These are phyloP conservation scores for Mylabris sibirica DNA, from an alignment of 2,888 invertebrate species.

Conservation along the genomic window DNA sequence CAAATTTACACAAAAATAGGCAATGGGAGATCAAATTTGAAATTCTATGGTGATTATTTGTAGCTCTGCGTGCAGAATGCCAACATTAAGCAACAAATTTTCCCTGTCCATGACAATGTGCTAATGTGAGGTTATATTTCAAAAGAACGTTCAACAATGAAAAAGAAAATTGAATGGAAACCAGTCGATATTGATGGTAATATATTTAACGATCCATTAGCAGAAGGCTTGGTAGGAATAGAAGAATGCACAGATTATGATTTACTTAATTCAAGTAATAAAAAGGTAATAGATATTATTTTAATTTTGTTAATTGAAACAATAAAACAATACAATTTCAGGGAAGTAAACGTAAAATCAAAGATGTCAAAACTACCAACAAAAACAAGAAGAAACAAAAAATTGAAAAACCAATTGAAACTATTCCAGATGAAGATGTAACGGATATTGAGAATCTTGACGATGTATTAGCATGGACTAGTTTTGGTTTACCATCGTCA, in stretches of 20 bases:
- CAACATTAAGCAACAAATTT: background rate
- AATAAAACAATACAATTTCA: slow-evolving; percentile 14
- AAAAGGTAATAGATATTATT: slow-evolving; percentile 3
- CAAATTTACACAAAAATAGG: no score
- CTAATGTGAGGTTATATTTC: background rate
- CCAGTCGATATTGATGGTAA: slow-evolving; percentile 71
- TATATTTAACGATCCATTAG: slow-evolving; percentile 56
- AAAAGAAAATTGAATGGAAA: slow-evolving; percentile 65
- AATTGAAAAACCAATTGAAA: slow-evolving; percentile 22
- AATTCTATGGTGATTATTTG: background rate
- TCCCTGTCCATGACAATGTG: background rate
- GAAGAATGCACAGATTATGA: slow-evolving; percentile 80
- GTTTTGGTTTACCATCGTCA: slow-evolving; percentile 72
- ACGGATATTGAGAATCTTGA: slow-evolving; percentile 41
- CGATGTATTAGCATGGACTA: slow-evolving; percentile 70
- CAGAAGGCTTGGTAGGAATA: slow-evolving; percentile 77
- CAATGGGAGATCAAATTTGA: no score
- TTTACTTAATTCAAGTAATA: slow-evolving; percentile 49
- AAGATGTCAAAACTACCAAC: background rate
- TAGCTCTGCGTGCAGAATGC: background rate
- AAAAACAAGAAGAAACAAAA: slow-evolving; percentile 19
- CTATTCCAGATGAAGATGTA: slow-evolving; percentile 16
- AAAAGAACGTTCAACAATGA: background rate
- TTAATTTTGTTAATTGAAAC: slow-evolving; percentile 39
- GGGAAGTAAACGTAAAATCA: background rate